Conservation (phyloP, 2,113 vertebrate species). For the Scolopax mira region DNA sequence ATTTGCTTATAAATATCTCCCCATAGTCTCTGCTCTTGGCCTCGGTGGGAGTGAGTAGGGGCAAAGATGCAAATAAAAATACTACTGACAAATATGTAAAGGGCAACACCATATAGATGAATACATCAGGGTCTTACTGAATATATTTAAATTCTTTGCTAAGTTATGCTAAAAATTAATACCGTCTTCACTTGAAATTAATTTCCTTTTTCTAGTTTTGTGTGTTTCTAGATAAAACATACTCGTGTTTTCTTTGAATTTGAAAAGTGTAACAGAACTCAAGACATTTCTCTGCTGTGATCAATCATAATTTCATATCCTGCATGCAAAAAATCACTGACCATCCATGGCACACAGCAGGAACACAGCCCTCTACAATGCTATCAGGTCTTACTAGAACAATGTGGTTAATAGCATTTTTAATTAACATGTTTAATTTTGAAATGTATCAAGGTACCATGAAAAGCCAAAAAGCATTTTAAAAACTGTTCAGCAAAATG, state of each 20-base stretch:
- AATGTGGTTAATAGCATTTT: neutral
- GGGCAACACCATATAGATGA: neutral
- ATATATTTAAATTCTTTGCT: neutral
- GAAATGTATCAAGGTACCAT: neutral
- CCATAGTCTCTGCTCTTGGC: neutral
- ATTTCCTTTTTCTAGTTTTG: neutral
- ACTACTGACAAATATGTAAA: neutral
- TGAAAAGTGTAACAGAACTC: neutral
- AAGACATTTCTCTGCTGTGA: neutral
- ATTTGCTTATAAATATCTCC: neutral
- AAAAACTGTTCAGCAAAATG: neutral
- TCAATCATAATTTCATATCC: neutral
- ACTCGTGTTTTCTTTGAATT: neutral
- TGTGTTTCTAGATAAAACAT: no score
- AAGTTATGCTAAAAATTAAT: neutral
- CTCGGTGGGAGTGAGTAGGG: neutral
- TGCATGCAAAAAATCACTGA: neutral
- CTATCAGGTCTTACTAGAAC: neutral
- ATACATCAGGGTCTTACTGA: no score
- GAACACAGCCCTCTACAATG: neutral
- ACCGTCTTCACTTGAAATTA: neutral
- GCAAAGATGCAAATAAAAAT: neutral
- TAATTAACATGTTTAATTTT: neutral
- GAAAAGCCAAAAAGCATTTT: neutral
- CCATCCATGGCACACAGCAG: neutral